Evolutionary conservation across 2,888 invertebrate genomes (phyloP), one percentile per base, ranked within the genome.

Genomic region (Leptopterna dolabrata): DNA sequence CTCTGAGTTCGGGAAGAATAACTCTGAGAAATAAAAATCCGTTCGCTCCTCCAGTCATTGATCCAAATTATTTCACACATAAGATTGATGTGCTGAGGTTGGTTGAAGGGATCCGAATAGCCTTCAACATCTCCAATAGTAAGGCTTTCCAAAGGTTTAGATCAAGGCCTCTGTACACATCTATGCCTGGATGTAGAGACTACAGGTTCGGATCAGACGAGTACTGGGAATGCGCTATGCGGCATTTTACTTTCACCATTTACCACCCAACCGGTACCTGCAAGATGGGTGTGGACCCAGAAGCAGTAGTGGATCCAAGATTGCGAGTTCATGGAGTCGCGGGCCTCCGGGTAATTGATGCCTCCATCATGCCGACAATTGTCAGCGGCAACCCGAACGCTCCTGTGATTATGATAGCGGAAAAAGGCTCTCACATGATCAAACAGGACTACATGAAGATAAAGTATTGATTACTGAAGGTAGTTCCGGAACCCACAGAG

Each of bases 371-470:
- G 97, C 97, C 97, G 0, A 95, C 94, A 0, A 97, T 97, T 88
- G 94, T 97, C 16, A 97, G 96, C 91, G 97, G 97, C 0, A 97
- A 97, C 92, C 97, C 97, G 0, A 97, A 97, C 91, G 97, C 97
- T 0, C 97, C 97, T 0, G 94, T 95, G 0, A 96, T 97, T 73
- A 97, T 97, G 96, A 97, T 97, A 83, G 97, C 95, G 0, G 97
- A 97, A 91, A 97, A 97, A 91, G 97, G 95, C 0, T 95, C 97
- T 9, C 97, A 97, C 91, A 94, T 97, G 94, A 96, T 97, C 89
- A 97, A 97, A 91, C 95, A 96, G 91, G 96, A 97, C 92, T 97
- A 88, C 73, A 73, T 70, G n/a, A 76, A 70, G 16, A 82, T 19
- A 16, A 87, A 86, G 24, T 63, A 63, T 7, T 63, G 63, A 63